phyloP scores from a whole-genome alignment of 2,888 invertebrate species.

The Nymphalis c-album region DNA sequence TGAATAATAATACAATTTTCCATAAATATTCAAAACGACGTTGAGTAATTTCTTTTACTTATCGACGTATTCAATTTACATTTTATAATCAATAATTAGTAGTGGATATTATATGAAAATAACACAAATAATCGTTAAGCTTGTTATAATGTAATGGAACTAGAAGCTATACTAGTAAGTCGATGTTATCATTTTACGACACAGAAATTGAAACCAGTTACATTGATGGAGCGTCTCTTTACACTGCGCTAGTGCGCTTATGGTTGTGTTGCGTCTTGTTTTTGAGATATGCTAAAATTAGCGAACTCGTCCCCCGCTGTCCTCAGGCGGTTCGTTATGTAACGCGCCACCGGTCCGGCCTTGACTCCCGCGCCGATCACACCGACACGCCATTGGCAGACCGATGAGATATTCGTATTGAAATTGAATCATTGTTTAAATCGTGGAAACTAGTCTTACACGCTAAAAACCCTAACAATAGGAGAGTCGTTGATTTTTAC shows the following conservation, averaged over 20 bases:
- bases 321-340: constrained; percentile 60
- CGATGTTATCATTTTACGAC: constrained; percentile 6
- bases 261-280: constrained; percentile 60
- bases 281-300: constrained; percentile 76
- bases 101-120: not conserved
- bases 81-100: not conserved
- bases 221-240: constrained; percentile 38
- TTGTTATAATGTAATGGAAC: not conserved
- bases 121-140: not conserved
- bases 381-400: constrained; percentile 36
- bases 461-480: not conserved
- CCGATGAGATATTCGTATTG: constrained; percentile 26
- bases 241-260: constrained; percentile 56
- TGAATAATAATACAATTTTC: not conserved
- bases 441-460: constrained; percentile 11
- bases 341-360: constrained; percentile 72
- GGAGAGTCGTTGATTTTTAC: not conserved
- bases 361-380: constrained; percentile 77
- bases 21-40: not conserved
- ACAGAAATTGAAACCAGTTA: constrained; percentile 33
- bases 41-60: constrained; percentile 12
- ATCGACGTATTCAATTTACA: constrained; percentile 19
- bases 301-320: constrained; percentile 64
- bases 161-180: not conserved
- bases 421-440: constrained; percentile 17